Evolutionary conservation across 2,113 vertebrate genomes (phyloP).

Genomic region (Stictonetta naevosa): DNA sequence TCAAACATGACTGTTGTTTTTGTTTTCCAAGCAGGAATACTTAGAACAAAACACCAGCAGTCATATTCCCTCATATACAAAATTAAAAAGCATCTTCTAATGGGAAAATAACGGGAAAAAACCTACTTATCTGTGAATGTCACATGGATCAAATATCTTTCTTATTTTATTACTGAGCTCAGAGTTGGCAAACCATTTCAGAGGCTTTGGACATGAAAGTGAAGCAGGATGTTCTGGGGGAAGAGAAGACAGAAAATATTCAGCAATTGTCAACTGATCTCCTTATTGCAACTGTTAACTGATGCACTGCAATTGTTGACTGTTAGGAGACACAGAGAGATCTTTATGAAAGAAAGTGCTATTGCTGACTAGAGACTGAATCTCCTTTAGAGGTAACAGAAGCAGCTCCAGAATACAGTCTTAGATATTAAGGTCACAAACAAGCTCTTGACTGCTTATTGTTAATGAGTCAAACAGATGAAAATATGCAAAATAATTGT

Average conservation of each 20-base stretch:
- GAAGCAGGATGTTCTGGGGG: not conserved
- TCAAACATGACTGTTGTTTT: not conserved
- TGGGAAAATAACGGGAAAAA: not conserved
- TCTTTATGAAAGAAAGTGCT: not conserved
- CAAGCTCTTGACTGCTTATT: not conserved
- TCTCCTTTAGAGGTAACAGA: not conserved
- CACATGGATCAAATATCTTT: not conserved
- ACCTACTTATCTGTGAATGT: rapidly evolving
- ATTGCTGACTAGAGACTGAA: not conserved
- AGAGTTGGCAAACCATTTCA: not conserved
- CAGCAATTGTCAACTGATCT: not conserved
- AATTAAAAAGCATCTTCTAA: not conserved
- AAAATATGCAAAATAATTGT: not conserved
- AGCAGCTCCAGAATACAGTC: not conserved
- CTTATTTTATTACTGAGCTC: not conserved
- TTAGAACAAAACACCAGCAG: not conserved
- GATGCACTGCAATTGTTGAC: not conserved
- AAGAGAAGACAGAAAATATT: constrained; percentile 10
- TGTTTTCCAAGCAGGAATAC: not conserved
- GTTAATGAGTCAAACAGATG: not conserved
- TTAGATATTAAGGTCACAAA: not conserved
- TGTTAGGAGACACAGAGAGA: not conserved
- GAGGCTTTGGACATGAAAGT: not conserved
- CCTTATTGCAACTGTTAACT: not conserved
- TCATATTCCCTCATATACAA: not conserved